Percentiles rank a stretch among this genome's conserved stretches.
phyloP scores from a whole-genome alignment of 2,888 invertebrate genomes.

The Reticulitermes lucifugus region DNA sequence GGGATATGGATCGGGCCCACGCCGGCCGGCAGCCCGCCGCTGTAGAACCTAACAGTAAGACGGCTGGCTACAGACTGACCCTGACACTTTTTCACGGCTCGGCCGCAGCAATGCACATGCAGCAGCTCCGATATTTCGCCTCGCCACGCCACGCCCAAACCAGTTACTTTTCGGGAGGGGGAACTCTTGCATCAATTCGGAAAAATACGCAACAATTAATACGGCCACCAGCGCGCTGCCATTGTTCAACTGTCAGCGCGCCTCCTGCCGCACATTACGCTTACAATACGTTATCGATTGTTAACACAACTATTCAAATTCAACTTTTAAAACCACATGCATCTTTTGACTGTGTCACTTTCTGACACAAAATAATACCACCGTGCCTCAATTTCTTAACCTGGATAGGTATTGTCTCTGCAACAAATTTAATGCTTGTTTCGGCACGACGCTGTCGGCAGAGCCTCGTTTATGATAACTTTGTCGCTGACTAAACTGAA shows the following conservation, averaged over 20 bases:
- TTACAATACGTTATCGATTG: too few relatives aligned
- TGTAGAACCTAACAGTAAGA: slow-evolving; percentile 7
- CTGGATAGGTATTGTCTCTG: too few relatives aligned
- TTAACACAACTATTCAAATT: too few relatives aligned
- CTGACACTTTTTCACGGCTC: slow-evolving; percentile 45
- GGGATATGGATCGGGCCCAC: slow-evolving; percentile 46
- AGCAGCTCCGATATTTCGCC: slow-evolving; percentile 4
- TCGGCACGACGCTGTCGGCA: too few relatives aligned
- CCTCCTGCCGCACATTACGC: too few relatives aligned
- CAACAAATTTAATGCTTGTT: too few relatives aligned
- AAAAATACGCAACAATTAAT: not conserved
- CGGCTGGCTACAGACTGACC: slow-evolving; percentile 46
- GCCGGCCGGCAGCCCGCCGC: slow-evolving; percentile 2
- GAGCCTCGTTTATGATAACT: too few relatives aligned
- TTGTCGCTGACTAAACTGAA: too few relatives aligned
- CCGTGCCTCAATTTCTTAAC: too few relatives aligned
- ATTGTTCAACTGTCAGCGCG: not conserved
- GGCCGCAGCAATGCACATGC: slow-evolving; percentile 34
- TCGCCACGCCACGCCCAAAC: slow-evolving; percentile 51
- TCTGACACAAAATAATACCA: too few relatives aligned
- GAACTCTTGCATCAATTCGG: not conserved
- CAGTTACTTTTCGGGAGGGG: slow-evolving; percentile 43
- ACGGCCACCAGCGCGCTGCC: not conserved
- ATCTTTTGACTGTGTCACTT: too few relatives aligned
- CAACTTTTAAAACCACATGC: too few relatives aligned